These are phyloP conservation scores for Dendroctonus ponderosae DNA, from an alignment of 1,140 invertebrate genomes.

Conservation along the genomic window DNA sequence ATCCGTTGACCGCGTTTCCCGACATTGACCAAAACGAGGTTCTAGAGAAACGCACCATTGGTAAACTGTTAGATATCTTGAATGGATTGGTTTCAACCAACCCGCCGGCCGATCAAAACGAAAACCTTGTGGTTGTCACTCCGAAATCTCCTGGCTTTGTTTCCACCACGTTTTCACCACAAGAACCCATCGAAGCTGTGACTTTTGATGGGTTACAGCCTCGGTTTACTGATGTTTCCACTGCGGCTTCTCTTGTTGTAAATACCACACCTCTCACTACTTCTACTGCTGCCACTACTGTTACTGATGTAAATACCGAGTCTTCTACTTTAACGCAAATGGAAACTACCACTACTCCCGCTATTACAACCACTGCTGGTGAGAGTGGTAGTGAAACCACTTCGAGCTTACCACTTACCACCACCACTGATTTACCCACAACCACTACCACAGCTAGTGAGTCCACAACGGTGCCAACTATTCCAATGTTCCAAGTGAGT, in stretches of 20 bases:
- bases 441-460: constrained; percentile 2
- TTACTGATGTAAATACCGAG: constrained; percentile 18
- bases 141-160: constrained; percentile 37
- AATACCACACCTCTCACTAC: background rate
- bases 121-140: constrained; percentile 42
- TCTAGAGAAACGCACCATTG: constrained; percentile 44
- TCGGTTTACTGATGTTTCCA: constrained; percentile 23
- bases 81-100: constrained; percentile 40
- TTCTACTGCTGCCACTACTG: constrained; percentile 1
- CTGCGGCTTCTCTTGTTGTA: constrained; percentile 3
- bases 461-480: constrained; percentile 16
- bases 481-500: constrained; percentile 45
- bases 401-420: background rate
- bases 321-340: background rate
- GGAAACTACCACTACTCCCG: constrained; percentile 7
- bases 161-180: constrained; percentile 19
- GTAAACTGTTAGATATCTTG: constrained; percentile 42
- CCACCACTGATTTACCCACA: background rate
- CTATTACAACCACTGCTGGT: background rate
- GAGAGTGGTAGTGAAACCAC: background rate
- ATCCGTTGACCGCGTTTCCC: constrained; percentile 41
- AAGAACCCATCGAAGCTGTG: constrained; percentile 30
- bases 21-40: constrained; percentile 41
- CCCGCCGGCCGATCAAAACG: constrained; percentile 5
- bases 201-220: constrained; percentile 15